phyloP scores from a whole-genome alignment of 2,797 vertebrate genomes.

The Champsocephalus esox region DNA sequence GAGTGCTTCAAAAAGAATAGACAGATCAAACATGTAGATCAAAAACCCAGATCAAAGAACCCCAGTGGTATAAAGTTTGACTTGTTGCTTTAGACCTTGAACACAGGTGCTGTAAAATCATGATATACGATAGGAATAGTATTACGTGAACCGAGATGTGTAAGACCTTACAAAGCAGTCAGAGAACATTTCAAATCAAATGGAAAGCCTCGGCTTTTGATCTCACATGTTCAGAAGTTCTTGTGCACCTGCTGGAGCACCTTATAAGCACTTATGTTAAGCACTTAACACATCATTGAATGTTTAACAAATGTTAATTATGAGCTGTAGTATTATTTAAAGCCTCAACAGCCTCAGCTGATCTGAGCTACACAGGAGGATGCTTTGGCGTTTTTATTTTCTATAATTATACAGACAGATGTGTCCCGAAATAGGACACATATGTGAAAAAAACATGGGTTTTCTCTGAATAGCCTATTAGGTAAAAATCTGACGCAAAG shows the following conservation, averaged over 20 bases:
- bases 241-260: slow-evolving; percentile 17
- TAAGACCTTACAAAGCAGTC: slow-evolving; percentile 47
- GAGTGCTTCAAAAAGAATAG: slow-evolving; percentile 81
- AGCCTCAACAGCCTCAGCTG: not conserved
- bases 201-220: slow-evolving; percentile 28
- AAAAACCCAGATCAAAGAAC: slow-evolving; percentile 72
- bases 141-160: slow-evolving; percentile 47
- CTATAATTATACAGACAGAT: not conserved
- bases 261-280: slow-evolving; percentile 14
- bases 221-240: slow-evolving; percentile 30
- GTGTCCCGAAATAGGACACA: too few species aligned
- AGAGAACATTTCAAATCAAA: slow-evolving; percentile 32
- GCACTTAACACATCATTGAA: slow-evolving; percentile 13
- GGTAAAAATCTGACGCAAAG: too few species aligned
- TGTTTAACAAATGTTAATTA: slow-evolving; percentile 34
- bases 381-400: not conserved
- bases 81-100: slow-evolving; percentile 65
- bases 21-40: slow-evolving; percentile 76
- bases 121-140: slow-evolving; percentile 76
- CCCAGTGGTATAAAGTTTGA: slow-evolving; percentile 65
- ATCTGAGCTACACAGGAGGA: not conserved
- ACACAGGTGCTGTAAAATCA: slow-evolving; percentile 84
- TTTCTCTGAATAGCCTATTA: too few species aligned
- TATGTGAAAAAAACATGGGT: too few species aligned
- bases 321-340: slow-evolving; percentile 11